phyloP scores from a whole-genome alignment of 2,888 invertebrate species.

The Limnephilus marmoratus region DNA sequence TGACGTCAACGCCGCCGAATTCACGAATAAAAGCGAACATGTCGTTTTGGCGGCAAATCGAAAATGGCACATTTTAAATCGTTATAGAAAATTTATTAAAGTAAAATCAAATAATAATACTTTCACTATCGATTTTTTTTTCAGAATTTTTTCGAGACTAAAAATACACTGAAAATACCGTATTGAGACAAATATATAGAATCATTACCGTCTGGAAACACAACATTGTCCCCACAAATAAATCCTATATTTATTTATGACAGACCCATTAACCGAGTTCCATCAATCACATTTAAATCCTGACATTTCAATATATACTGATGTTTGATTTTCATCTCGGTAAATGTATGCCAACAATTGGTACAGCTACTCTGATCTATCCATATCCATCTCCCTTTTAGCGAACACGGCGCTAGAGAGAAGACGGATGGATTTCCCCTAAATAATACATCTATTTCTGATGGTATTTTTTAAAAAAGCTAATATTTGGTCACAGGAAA shows the following conservation, averaged over 20 bases:
- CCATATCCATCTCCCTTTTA: not conserved
- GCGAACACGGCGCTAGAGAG: not conserved
- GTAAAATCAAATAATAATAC: no score
- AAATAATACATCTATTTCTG: not conserved
- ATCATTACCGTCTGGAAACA: no score
- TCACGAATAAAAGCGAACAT: no score
- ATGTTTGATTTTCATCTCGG: not conserved
- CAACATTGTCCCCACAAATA: no score
- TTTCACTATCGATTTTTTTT: no score
- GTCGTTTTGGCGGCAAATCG: no score
- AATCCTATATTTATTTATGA: not conserved
- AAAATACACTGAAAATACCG: no score
- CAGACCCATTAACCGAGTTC: not conserved
- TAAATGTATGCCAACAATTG: not conserved
- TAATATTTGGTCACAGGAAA: not conserved
- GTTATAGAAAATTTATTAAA: no score
- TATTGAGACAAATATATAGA: no score
- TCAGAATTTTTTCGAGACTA: no score
- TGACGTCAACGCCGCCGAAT: no score
- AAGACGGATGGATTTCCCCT: not conserved
- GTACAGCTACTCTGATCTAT: not conserved
- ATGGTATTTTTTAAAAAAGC: not conserved
- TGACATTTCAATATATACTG: not conserved
- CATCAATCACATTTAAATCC: not conserved
- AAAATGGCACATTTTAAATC: no score